phyloP scores from a whole-genome alignment of 2,888 invertebrate genomes.

The Campaea margaritaria region DNA sequence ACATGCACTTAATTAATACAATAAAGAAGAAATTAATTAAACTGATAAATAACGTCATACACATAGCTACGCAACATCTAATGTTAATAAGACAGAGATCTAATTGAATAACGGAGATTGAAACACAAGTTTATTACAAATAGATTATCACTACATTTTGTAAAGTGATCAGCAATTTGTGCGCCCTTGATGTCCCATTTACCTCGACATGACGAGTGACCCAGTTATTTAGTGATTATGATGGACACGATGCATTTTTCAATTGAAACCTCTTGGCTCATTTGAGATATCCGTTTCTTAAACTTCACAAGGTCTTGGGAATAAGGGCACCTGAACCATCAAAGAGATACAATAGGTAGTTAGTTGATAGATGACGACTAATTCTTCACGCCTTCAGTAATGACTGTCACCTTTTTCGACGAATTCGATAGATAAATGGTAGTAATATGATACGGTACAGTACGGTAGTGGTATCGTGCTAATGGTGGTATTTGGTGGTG shows the following conservation, averaged over 20 bases:
- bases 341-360: too few species aligned
- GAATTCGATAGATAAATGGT: too few species aligned
- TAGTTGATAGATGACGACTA: background rate
- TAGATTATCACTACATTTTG: constrained; percentile 19
- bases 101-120: background rate
- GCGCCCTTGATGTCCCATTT: constrained; percentile 63
- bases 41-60: too few species aligned
- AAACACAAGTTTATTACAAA: constrained; percentile 19
- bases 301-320: constrained; percentile 32
- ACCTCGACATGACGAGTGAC: constrained; percentile 57
- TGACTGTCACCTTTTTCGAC: too few species aligned
- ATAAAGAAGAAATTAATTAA: too few species aligned
- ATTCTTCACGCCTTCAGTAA: background rate
- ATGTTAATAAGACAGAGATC: too few species aligned
- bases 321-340: constrained; percentile 12
- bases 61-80: too few species aligned
- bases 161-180: constrained; percentile 32
- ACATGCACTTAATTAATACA: too few species aligned
- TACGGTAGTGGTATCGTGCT: too few species aligned
- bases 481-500: too few species aligned
- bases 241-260: constrained; percentile 59
- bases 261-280: constrained; percentile 54
- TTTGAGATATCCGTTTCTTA: constrained; percentile 42
- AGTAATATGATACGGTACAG: too few species aligned
- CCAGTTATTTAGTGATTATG: constrained; percentile 61